These are phyloP conservation scores for Mycteria americana DNA, from an alignment of 2,797 vertebrate genomes.

Conservation along the genomic window DNA sequence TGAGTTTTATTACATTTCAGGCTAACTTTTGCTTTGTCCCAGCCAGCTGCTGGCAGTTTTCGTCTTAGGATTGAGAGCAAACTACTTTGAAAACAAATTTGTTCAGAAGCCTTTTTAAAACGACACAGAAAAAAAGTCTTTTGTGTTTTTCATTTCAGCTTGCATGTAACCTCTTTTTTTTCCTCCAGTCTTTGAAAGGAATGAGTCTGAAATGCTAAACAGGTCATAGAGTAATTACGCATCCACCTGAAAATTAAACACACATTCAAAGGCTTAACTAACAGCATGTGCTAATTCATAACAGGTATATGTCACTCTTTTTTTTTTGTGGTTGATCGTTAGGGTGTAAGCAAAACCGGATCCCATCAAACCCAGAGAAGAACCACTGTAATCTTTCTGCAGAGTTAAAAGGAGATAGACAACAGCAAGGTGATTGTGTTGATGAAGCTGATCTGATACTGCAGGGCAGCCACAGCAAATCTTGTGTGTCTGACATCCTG, in stretches of 20 bases:
- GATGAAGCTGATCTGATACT: background rate
- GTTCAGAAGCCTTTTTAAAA: background rate
- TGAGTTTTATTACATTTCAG: slow-evolving; percentile 29
- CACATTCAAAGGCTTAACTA: slow-evolving; percentile 42
- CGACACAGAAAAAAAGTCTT: background rate
- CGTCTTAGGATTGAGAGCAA: background rate
- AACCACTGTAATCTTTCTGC: background rate
- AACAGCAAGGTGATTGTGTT: background rate
- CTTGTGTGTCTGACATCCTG: background rate
- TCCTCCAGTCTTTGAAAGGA: background rate
- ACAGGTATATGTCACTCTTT: background rate
- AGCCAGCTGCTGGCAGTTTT: background rate
- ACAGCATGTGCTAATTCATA: slow-evolving; percentile 21
- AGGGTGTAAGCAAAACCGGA: background rate
- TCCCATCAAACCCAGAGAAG: background rate
- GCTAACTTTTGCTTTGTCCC: slow-evolving; percentile 14
- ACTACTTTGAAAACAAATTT: slow-evolving; percentile 27
- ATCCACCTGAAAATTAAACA: slow-evolving; percentile 57
- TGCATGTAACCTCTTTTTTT: slow-evolving; percentile 21
- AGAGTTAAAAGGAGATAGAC: background rate
- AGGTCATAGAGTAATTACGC: slow-evolving; percentile 43
- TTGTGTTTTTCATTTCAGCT: background rate
- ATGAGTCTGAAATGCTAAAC: slow-evolving; percentile 45
- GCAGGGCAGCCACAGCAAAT: background rate
- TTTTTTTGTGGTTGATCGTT: background rate